A percentile compares a stretch with the other conserved stretches of the same genome.
Evolutionary conservation across 2,888 invertebrate species (phyloP).

Genomic region (Microplitis deprimator): DNA sequence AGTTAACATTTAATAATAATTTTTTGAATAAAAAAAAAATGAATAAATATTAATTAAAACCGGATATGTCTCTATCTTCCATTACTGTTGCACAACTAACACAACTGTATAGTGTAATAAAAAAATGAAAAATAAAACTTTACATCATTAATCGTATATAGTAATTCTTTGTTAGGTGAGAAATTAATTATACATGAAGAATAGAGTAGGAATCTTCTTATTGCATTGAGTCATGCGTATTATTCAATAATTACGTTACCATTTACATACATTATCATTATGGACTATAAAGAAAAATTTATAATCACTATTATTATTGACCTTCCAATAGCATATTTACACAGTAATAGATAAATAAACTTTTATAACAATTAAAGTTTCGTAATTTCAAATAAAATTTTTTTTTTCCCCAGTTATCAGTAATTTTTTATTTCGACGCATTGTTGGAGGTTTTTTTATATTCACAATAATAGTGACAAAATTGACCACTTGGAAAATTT

Average conservation of each 20-base stretch:
- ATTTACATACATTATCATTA: not conserved
- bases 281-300: not conserved
- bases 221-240: constrained; percentile 13
- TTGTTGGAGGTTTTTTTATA: too few species aligned
- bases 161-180: constrained; percentile 35
- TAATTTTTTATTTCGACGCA: too few species aligned
- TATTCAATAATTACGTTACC: constrained; percentile 1
- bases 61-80: constrained; percentile 8
- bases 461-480: too few species aligned
- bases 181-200: constrained; percentile 35
- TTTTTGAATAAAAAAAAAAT: not conserved
- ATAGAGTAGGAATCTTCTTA: constrained; percentile 23
- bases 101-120: not conserved
- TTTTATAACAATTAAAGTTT: too few species aligned
- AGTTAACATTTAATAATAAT: not conserved
- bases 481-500: not conserved
- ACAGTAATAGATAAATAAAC: too few species aligned
- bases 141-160: constrained; percentile 35
- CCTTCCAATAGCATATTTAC: too few species aligned
- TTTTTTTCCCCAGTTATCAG: too few species aligned
- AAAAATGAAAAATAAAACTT: constrained; percentile 32
- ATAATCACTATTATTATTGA: not conserved
- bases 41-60: not conserved
- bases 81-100: constrained; percentile 3
- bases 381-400: too few species aligned